Conservation (phyloP, 1,140 invertebrate genomes). For the Mactra quadrangularis region DNA sequence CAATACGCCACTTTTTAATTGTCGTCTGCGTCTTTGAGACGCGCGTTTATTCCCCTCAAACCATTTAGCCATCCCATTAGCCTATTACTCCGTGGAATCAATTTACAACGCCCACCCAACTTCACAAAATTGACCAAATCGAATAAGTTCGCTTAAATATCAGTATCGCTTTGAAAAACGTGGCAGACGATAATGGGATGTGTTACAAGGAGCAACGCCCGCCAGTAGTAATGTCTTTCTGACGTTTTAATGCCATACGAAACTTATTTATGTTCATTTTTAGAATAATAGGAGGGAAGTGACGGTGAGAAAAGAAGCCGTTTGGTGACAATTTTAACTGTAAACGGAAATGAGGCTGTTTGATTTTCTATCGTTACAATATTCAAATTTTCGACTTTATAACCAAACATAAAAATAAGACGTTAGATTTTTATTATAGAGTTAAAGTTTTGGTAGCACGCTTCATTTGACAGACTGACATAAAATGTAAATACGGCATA, state of each 20-base stretch:
- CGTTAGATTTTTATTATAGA: constrained; percentile 62
- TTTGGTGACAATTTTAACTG: constrained; percentile 45
- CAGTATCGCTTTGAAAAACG: neutral
- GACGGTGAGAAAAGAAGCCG: constrained; percentile 29
- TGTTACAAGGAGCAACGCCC: constrained; percentile 20
- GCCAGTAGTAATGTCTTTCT: constrained; percentile 48
- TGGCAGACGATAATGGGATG: constrained; percentile 38
- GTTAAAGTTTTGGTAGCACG: constrained; percentile 43
- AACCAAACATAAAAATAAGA: constrained; percentile 52
- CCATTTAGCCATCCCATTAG: too few species aligned
- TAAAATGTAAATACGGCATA: constrained; percentile 60
- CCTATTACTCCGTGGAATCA: too few species aligned
- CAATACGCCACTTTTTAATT: too few species aligned
- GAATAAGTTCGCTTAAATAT: neutral
- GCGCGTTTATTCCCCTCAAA: too few species aligned
- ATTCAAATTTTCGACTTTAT: constrained; percentile 61
- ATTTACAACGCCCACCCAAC: constrained; percentile 17
- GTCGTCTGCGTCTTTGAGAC: too few species aligned
- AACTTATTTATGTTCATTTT: constrained; percentile 60
- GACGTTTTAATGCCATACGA: constrained; percentile 54
- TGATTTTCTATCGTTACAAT: constrained; percentile 59
- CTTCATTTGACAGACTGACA: constrained; percentile 49
- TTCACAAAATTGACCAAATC: constrained; percentile 8
- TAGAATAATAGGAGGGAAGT: constrained; percentile 28
- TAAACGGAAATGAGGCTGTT: constrained; percentile 60